Conservation (phyloP, 2,113 vertebrate genomes). For the Plotosus lineatus region DNA sequence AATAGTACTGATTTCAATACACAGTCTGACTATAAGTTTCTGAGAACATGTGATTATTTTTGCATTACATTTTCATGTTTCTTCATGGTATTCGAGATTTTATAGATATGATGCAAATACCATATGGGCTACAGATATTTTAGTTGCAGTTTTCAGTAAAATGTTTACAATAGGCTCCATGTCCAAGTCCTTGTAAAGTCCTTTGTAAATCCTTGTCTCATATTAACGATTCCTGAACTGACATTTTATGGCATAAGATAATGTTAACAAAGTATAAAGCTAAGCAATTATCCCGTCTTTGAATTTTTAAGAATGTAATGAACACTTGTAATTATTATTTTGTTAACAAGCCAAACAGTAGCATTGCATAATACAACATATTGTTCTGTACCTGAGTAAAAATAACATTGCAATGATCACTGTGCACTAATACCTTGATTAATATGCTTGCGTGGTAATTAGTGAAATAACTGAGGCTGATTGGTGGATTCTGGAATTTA, state of each 20-base stretch:
- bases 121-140: neutral
- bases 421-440: neutral
- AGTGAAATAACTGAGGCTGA: neutral
- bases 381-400: neutral
- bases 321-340: neutral
- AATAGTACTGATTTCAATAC: neutral
- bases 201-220: neutral
- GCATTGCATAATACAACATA: neutral
- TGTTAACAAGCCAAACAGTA: neutral
- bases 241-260: neutral
- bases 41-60: neutral
- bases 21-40: neutral
- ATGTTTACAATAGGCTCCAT: neutral
- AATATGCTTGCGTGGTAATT: conserved; percentile 1
- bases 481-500: neutral
- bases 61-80: neutral
- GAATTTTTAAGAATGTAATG: neutral
- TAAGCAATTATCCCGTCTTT: neutral
- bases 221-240: neutral
- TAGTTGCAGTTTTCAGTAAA: neutral
- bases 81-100: neutral
- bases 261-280: neutral
- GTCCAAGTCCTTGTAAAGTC: neutral
- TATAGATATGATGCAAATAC: too few species aligned
- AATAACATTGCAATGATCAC: neutral